Conservation (phyloP, 2,797 vertebrate species). For the Melanotaenia parkinsoni region DNA sequence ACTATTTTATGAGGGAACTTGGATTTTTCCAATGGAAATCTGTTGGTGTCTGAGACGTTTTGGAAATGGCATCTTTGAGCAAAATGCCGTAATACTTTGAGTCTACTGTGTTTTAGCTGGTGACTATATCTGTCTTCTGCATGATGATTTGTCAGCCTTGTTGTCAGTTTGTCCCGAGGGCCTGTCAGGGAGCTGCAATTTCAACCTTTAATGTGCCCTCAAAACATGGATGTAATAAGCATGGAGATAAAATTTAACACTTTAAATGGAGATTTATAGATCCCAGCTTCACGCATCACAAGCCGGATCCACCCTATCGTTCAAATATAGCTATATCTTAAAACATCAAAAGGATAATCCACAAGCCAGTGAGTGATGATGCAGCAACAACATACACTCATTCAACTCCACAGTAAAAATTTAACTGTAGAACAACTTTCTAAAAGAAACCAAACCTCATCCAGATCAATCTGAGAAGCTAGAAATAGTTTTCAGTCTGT, state of each 20-base stretch:
- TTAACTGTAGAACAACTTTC: too few species aligned
- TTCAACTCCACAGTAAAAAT: not conserved
- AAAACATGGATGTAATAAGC: not conserved
- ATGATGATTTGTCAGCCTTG: not conserved
- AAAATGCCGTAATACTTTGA: not conserved
- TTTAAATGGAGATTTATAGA: not conserved
- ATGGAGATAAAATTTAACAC: not conserved
- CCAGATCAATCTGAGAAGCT: too few species aligned
- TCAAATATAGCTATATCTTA: not conserved
- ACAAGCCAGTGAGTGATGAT: not conserved
- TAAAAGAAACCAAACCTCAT: too few species aligned
- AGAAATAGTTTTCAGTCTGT: too few species aligned
- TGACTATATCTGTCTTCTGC: not conserved
- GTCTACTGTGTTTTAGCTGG: not conserved
- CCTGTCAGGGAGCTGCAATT: not conserved
- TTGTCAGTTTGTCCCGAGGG: not conserved
- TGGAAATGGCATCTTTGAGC: not conserved
- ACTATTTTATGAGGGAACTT: not conserved
- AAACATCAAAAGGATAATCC: not conserved
- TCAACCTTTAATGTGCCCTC: not conserved
- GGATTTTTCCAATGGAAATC: not conserved
- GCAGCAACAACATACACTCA: not conserved
- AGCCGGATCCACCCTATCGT: not conserved
- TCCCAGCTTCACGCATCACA: not conserved
- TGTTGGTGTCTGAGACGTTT: not conserved